Conservation (phyloP, 2,888 invertebrate species). For the Napeogenes sylphis region DNA sequence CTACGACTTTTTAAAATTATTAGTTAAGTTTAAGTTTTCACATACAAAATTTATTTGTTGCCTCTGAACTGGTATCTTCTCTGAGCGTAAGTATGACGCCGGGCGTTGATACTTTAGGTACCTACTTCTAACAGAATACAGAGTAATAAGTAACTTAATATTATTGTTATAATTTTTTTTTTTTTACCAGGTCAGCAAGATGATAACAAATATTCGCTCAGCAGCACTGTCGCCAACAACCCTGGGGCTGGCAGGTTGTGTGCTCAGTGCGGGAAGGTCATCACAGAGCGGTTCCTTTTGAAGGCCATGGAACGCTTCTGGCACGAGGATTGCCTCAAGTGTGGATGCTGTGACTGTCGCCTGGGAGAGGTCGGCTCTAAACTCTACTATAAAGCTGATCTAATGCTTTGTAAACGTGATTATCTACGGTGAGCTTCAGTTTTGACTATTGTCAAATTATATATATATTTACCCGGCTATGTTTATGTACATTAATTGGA, state of each 20-base stretch:
- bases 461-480: too few species aligned
- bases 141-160: background rate
- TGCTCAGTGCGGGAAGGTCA: constrained; percentile 90
- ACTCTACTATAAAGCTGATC: constrained; percentile 92
- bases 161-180: constrained; percentile 18
- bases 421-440: constrained; percentile 84
- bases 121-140: too few species aligned
- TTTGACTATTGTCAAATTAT: too few species aligned
- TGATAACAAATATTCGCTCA: constrained; percentile 65
- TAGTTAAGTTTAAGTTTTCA: too few species aligned
- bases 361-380: constrained; percentile 96
- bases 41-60: too few species aligned
- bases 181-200: constrained; percentile 64
- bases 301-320: constrained; percentile 93
- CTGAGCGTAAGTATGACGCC: too few species aligned
- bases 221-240: constrained; percentile 51
- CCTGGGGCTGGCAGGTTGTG: constrained; percentile 80
- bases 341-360: constrained; percentile 94
- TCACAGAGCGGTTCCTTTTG: constrained; percentile 88
- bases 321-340: constrained; percentile 96
- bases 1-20: too few species aligned
- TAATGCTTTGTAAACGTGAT: constrained; percentile 93
- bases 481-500: too few species aligned
- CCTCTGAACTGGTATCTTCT: too few species aligned
- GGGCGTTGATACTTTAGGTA: too few species aligned